phyloP scores from a whole-genome alignment of 2,888 invertebrate species.

The Eupithecia insigniata region DNA sequence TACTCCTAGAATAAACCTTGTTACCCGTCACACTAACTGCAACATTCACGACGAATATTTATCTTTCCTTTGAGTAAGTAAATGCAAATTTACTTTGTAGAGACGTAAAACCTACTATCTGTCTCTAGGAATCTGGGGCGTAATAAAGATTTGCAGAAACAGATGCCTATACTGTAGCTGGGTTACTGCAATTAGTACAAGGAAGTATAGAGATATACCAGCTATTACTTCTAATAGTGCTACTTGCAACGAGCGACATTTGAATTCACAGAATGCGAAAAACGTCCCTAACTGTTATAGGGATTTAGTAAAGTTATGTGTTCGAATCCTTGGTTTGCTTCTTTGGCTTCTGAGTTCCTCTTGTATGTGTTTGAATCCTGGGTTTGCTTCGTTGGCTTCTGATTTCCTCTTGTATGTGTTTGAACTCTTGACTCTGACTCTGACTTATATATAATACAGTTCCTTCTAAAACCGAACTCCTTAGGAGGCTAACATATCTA shows the following conservation, averaged over 20 bases:
- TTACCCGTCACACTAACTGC: conserved; percentile 9
- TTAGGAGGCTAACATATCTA: not conserved
- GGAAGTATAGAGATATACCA: conserved; percentile 21
- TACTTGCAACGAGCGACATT: conserved; percentile 7
- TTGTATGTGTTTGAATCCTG: not conserved
- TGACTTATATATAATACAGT: too few species aligned
- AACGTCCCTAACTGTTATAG: not conserved
- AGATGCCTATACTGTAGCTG: conserved; percentile 29
- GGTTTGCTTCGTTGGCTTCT: not conserved
- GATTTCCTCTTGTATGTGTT: not conserved
- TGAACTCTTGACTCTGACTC: too few species aligned
- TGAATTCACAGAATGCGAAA: not conserved
- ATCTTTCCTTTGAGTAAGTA: conserved; percentile 20
- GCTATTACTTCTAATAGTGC: conserved; percentile 21
- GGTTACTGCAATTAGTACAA: conserved; percentile 32
- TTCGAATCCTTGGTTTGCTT: not conserved
- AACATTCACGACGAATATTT: conserved; percentile 5
- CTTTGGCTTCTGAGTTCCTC: not conserved
- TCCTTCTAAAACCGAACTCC: not conserved
- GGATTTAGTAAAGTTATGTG: not conserved
- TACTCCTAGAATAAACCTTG: conserved; percentile 21
- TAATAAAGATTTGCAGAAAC: conserved; percentile 36
- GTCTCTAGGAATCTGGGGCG: conserved; percentile 30
- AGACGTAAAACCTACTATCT: conserved; percentile 36
- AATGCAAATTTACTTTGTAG: conserved; percentile 30